Evolutionary conservation across 2,113 vertebrate genomes (phyloP).

Genomic region (Motacilla tschutschensis): DNA sequence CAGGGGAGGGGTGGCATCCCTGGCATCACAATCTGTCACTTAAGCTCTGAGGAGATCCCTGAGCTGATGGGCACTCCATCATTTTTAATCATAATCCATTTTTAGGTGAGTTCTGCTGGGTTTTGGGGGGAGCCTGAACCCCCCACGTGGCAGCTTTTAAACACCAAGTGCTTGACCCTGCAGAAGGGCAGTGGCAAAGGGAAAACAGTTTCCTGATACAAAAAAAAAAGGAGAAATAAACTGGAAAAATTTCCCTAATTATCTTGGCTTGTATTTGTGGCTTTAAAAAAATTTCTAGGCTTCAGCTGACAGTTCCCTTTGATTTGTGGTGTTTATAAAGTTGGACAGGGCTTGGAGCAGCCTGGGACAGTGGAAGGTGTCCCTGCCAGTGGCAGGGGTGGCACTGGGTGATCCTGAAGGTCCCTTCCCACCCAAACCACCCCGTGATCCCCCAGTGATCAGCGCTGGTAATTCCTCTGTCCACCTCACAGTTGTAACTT

Average conservation of each 20-base stretch:
- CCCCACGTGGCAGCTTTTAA: not conserved
- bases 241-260: not conserved
- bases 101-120: not conserved
- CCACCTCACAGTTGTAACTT: accelerated
- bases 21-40: not conserved
- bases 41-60: not conserved
- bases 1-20: not conserved
- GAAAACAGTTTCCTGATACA: not conserved
- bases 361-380: not conserved
- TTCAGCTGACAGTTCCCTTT: not conserved
- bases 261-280: not conserved
- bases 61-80: not conserved
- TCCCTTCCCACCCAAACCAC: not conserved
- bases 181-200: not conserved
- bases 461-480: not conserved
- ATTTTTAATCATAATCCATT: not conserved
- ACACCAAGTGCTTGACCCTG: not conserved
- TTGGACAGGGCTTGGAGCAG: not conserved
- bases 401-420: not conserved
- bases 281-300: not conserved
- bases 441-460: not conserved
- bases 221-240: not conserved
- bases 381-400: not conserved
- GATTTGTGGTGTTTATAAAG: not conserved
- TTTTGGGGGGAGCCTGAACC: not conserved